Evolutionary conservation across 1,140 invertebrate species (phyloP).

Genomic region (Trachymyrmex septentrionalis): DNA sequence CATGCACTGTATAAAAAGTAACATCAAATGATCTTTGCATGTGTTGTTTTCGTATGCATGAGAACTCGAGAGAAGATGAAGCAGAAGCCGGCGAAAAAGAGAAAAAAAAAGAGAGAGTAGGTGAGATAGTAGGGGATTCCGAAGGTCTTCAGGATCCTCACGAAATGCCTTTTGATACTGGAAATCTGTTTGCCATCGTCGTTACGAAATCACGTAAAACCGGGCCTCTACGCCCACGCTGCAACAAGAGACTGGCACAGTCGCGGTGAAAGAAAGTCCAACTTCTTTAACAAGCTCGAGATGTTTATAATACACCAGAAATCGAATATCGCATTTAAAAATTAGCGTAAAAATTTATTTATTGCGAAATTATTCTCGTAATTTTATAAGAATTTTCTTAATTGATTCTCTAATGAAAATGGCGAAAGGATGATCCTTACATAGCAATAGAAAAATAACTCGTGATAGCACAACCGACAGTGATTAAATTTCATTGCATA

Average conservation of each 20-base stretch:
- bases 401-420: background rate
- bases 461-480: background rate
- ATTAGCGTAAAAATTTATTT: background rate
- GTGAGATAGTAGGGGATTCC: constrained; percentile 12
- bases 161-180: constrained; percentile 74
- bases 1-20: constrained; percentile 20
- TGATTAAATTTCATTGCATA: constrained; percentile 53
- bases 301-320: constrained; percentile 61
- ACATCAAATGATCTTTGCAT: background rate
- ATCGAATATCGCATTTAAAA: background rate
- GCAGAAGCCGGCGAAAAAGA: background rate
- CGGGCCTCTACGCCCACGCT: constrained; percentile 73
- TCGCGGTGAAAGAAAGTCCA: constrained; percentile 69
- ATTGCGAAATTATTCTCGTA: background rate
- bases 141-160: constrained; percentile 68
- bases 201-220: constrained; percentile 77
- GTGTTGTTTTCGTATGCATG: constrained; percentile 13
- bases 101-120: constrained; percentile 4
- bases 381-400: background rate
- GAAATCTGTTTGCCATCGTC: constrained; percentile 67
- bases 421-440: background rate
- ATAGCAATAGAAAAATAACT: background rate
- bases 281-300: constrained; percentile 70
- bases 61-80: background rate
- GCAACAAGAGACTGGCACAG: constrained; percentile 37